A percentile compares a stretch with the other conserved stretches of the same genome.
These are phyloP conservation scores for Eubucco bourcierii DNA, from an alignment of 2,113 vertebrate genomes.

Conservation along the genomic window DNA sequence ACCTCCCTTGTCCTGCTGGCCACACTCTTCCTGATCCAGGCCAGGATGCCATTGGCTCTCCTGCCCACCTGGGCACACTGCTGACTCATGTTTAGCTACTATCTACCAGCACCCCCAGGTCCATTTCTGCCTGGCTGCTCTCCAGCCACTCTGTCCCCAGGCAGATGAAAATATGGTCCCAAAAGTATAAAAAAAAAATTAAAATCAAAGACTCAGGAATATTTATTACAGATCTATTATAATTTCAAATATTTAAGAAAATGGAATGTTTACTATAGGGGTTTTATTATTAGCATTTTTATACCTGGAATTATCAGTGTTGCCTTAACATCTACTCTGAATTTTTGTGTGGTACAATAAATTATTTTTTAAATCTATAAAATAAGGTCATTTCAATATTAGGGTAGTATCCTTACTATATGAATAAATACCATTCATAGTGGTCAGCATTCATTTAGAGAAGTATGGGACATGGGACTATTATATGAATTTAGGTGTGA, in stretches of 20 bases:
- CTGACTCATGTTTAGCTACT: no score
- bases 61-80: no score
- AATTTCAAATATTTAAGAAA: neutral
- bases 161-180: neutral
- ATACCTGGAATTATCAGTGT: neutral
- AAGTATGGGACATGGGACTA: neutral
- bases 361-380: neutral
- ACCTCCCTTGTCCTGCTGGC: no score
- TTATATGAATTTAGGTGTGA: neutral
- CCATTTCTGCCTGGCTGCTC: no score
- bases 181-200: neutral
- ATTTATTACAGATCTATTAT: neutral
- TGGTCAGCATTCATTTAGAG: neutral
- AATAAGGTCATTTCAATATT: neutral
- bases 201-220: neutral
- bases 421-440: neutral
- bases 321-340: neutral
- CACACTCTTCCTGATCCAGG: no score
- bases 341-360: neutral
- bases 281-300: neutral
- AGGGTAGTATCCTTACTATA: neutral
- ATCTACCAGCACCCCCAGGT: no score
- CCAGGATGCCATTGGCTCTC: no score
- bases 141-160: no score
- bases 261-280: neutral